These are phyloP conservation scores for Papilio elwesi DNA, from an alignment of 2,888 invertebrate genomes.

Conservation along the genomic window DNA sequence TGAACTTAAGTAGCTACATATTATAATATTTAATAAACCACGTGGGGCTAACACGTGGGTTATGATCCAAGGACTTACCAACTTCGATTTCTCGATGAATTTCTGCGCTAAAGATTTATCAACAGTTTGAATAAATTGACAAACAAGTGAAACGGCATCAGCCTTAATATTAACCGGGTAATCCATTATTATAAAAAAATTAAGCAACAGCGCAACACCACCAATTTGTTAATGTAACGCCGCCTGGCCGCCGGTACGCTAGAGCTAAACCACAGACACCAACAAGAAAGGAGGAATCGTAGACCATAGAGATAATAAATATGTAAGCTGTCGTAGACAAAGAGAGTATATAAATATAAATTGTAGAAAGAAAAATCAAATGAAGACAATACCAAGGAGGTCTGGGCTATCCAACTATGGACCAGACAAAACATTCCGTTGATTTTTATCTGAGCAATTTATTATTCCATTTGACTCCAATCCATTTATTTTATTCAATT, in stretches of 20 bases:
- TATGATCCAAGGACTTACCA: constrained; percentile 83
- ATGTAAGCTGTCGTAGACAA: too few species aligned
- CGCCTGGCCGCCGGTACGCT: too few species aligned
- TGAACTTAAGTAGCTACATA: constrained; percentile 31
- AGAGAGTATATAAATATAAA: too few species aligned
- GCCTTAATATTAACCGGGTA: constrained; percentile 58
- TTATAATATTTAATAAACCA: constrained; percentile 50
- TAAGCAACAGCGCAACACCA: constrained; percentile 2
- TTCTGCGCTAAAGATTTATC: constrained; percentile 87
- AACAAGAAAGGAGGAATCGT: neutral
- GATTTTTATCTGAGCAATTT: too few species aligned
- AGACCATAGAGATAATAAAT: neutral
- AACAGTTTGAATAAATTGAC: constrained; percentile 86
- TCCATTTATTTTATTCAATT: too few species aligned
- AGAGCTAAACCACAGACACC: constrained; percentile 36
- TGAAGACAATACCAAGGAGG: too few species aligned
- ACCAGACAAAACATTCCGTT: too few species aligned
- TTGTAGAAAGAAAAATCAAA: too few species aligned
- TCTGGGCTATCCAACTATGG: too few species aligned
- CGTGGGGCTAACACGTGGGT: constrained; percentile 57
- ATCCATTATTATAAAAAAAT: constrained; percentile 60
- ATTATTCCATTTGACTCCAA: too few species aligned
- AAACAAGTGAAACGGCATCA: constrained; percentile 83
- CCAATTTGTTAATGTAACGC: constrained; percentile 27
- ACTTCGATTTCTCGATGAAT: constrained; percentile 89